Conservation (phyloP, 2,888 invertebrate species). For the Ariolimax columbianus region DNA sequence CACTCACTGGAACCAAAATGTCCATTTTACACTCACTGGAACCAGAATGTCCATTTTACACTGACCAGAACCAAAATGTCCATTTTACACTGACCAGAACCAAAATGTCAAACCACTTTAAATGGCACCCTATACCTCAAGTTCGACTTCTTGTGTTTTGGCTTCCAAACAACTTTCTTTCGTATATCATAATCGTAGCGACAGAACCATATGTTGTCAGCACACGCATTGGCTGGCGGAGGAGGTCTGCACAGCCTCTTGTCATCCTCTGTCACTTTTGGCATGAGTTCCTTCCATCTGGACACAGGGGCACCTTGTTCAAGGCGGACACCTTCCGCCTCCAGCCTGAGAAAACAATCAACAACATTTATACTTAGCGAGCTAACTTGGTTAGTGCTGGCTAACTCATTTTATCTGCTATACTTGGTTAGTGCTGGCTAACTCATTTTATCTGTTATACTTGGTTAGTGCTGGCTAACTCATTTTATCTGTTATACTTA, state of each 20-base stretch:
- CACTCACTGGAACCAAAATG: too few relatives aligned
- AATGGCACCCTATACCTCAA: slow-evolving; percentile 42
- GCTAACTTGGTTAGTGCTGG: too few relatives aligned
- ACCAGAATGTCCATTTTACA: too few relatives aligned
- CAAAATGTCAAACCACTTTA: slow-evolving; percentile 16
- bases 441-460: too few relatives aligned
- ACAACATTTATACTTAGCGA: too few relatives aligned
- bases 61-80: too few relatives aligned
- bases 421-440: too few relatives aligned
- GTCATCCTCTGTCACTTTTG: slow-evolving; percentile 35
- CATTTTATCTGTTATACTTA: too few relatives aligned
- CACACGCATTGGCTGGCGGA: slow-evolving; percentile 41
- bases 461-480: too few relatives aligned
- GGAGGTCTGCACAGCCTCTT: slow-evolving; percentile 4
- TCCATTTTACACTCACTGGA: too few relatives aligned
- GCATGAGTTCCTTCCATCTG: slow-evolving; percentile 30
- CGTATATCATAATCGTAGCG: slow-evolving; percentile 49
- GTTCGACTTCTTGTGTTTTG: slow-evolving; percentile 47
- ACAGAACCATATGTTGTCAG: slow-evolving; percentile 51
- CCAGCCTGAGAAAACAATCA: slow-evolving; percentile 38
- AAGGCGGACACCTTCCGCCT: slow-evolving; percentile 36
- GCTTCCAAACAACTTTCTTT: slow-evolving; percentile 46
- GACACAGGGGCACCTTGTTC: slow-evolving; percentile 31
- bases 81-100: too few relatives aligned
- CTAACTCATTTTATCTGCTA: too few relatives aligned